phyloP scores from a whole-genome alignment of 1,140 invertebrate genomes.

The Dendrolimus punctatus region DNA sequence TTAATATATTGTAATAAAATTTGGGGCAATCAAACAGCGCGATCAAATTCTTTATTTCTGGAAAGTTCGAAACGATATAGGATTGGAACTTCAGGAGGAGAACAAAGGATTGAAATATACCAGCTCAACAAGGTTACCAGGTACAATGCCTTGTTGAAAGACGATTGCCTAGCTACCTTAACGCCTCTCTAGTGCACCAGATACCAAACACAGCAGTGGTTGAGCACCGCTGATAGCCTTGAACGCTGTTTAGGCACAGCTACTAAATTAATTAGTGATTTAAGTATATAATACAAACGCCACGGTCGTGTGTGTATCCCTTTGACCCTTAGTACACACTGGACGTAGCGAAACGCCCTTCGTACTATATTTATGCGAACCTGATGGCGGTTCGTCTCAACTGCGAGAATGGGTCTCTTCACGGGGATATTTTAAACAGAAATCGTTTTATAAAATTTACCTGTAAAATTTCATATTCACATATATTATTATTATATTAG shows the following conservation, averaged over 20 bases:
- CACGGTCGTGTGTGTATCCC: slow-evolving; percentile 32
- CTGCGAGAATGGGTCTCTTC: slow-evolving; percentile 47
- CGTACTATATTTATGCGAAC: slow-evolving; percentile 57
- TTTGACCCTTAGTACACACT: slow-evolving; percentile 53
- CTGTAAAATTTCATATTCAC: slow-evolving; percentile 38
- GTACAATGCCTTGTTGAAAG: slow-evolving; percentile 66
- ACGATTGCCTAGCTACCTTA: slow-evolving; percentile 59
- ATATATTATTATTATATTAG: not conserved
- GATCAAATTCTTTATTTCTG: not conserved
- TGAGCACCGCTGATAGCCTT: slow-evolving; percentile 50
- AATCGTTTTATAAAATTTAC: slow-evolving; percentile 27
- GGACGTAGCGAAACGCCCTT: slow-evolving; percentile 35
- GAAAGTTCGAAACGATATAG: not conserved
- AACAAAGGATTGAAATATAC: slow-evolving; percentile 4
- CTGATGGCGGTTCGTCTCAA: slow-evolving; percentile 32
- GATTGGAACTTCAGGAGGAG: not conserved
- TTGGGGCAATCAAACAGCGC: too few relatives aligned
- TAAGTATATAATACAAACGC: slow-evolving; percentile 22
- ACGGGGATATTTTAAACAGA: slow-evolving; percentile 30
- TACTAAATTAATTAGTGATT: slow-evolving; percentile 19
- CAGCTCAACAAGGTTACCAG: slow-evolving; percentile 40
- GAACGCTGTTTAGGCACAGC: slow-evolving; percentile 35
- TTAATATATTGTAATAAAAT: too few relatives aligned
- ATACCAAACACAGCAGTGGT: slow-evolving; percentile 51
- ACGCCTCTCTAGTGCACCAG: slow-evolving; percentile 41